Base-by-base conservation (phyloP, 2,113 vertebrate species). In the Sterna hirundo region DNA sequence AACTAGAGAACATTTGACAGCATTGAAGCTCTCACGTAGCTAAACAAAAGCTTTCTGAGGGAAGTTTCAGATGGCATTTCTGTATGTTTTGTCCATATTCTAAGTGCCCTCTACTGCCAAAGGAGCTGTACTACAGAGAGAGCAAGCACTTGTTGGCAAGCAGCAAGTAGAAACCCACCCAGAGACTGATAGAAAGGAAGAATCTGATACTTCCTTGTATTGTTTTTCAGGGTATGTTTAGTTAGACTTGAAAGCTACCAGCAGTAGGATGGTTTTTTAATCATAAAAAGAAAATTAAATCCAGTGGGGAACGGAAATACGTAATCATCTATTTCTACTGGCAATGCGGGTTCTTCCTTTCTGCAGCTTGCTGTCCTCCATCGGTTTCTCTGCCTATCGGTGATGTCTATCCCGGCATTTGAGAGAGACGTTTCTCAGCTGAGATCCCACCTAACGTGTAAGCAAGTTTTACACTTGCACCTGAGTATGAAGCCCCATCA, bases 71-170 rank as follows among this genome's bases (percentile, higher is more conserved):
- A 90, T 83, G 77, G 83, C 75, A 81, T 93, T 95, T 96, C 71
- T 95, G 92, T 70, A 36, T 34, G 95, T 91, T 98, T 98, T 98
- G 95, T 97, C 96, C 98, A 98, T 98, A 98, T 98, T 98, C 94
- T 98, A 98, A 98, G 98, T 97, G 98, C 98, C 98, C 98, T 98
- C 98, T 98, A 98, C 98, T 98, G 98, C 97, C 90, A 54, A 90
- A 96, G 96, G 15, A 96, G 54, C 68, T 93, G 94, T 81, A 98
- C 91, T 97, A 86, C 97, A 96, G 51, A 76, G 57, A 52, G 70
- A 87, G 29, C 11, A 10, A 57, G 81, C 80, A 30, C 21, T 27
- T 13, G 6, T 0, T 54, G 32, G 77, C 15, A 40, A 66, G 91
- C 26, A 71, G 69, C 81, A 58, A 94, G 71, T 11, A n/a, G 72